These are phyloP conservation scores for Latrodectus elegans DNA, from an alignment of 2,888 invertebrate species.

Conservation along the genomic window DNA sequence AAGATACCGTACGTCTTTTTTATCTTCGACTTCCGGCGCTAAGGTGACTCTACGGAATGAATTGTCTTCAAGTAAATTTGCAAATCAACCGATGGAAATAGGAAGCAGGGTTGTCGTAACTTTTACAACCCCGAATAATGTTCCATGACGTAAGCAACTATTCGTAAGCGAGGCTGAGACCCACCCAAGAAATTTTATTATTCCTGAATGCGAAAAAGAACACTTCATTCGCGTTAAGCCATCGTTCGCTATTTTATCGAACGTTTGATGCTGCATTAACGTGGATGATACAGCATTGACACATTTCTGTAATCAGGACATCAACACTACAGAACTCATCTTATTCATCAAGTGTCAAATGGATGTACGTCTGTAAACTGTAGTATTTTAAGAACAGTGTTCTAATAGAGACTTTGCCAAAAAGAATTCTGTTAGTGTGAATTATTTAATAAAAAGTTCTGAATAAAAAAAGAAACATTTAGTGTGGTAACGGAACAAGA, in stretches of 20 bases:
- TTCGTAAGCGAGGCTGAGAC: slow-evolving; percentile 10
- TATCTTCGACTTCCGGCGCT: slow-evolving; percentile 42
- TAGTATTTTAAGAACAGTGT: too few relatives aligned
- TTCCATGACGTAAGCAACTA: slow-evolving; percentile 37
- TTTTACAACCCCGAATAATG: neutral
- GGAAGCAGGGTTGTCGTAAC: slow-evolving; percentile 56
- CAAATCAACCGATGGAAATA: slow-evolving; percentile 29
- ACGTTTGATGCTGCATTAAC: neutral
- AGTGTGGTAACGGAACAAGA: neutral
- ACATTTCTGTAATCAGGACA: too few relatives aligned
- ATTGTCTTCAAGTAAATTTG: slow-evolving; percentile 51
- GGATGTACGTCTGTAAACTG: too few relatives aligned
- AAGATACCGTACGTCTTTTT: neutral
- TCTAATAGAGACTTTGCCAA: too few relatives aligned
- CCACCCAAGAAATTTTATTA: slow-evolving; percentile 18
- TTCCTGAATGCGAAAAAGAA: neutral
- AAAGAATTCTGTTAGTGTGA: too few relatives aligned
- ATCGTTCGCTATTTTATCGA: neutral
- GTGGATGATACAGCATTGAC: neutral
- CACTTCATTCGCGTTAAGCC: neutral
- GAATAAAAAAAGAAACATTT: too few relatives aligned
- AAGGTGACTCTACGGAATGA: slow-evolving; percentile 43
- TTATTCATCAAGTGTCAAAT: too few relatives aligned
- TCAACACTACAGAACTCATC: too few relatives aligned
- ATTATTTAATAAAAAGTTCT: too few relatives aligned